Conservation (phyloP, 2,797 vertebrate species). For the Anniella stebbinsi region DNA sequence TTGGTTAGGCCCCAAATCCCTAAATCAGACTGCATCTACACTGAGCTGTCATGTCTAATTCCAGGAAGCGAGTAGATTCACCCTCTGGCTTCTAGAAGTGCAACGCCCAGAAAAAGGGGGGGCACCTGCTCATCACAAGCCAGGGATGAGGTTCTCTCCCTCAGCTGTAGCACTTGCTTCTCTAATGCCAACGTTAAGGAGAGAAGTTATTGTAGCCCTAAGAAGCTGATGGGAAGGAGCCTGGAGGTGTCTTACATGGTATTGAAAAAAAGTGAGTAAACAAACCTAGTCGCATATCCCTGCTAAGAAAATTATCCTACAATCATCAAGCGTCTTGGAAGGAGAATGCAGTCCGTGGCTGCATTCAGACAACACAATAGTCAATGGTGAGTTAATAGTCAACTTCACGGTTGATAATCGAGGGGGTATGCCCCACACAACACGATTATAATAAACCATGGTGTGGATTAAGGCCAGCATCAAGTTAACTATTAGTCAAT, state of each 20-base stretch:
- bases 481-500: no score
- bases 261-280: neutral
- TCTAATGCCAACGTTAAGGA: neutral
- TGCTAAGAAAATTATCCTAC: neutral
- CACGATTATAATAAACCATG: no score
- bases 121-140: neutral
- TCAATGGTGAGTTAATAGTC: no score
- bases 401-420: no score
- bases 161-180: neutral
- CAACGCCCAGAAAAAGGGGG: neutral
- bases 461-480: no score
- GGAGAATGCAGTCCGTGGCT: neutral
- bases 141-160: neutral
- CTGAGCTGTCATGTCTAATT: neutral
- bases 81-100: neutral
- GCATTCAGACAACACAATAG: no score
- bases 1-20: neutral
- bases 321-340: neutral
- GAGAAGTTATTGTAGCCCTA: neutral
- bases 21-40: neutral
- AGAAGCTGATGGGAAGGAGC: neutral
- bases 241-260: neutral
- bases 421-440: no score
- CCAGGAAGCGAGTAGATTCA: neutral
- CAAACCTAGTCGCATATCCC: neutral